phyloP scores from a whole-genome alignment of 2,113 vertebrate species.

The Platycercus adscitus region DNA sequence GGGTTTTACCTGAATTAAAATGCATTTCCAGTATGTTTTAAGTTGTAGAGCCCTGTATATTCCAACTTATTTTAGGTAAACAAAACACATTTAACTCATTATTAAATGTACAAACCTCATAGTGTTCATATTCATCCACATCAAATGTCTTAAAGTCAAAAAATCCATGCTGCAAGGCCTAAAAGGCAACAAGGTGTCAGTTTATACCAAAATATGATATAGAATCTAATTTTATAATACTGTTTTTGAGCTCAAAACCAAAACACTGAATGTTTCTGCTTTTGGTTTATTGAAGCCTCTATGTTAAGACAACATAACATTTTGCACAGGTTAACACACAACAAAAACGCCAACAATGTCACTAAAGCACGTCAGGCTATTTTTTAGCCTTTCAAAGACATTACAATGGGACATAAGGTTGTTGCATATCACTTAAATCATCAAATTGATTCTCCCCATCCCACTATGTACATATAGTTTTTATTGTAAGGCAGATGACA shows the following conservation, averaged over 20 bases:
- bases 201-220: background rate
- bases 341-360: background rate
- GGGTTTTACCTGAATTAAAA: background rate
- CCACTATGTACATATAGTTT: background rate
- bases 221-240: background rate
- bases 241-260: background rate
- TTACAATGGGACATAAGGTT: background rate
- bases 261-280: background rate
- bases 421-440: constrained; percentile 14
- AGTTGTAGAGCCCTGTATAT: background rate
- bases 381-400: background rate
- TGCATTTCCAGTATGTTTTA: background rate
- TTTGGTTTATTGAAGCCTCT: background rate
- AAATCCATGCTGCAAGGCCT: constrained; percentile 95
- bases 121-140: constrained; percentile 96
- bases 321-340: constrained; percentile 3
- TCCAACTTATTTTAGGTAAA: background rate
- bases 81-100: background rate
- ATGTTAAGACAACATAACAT: background rate
- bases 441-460: background rate
- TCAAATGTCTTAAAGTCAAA: constrained; percentile 96
- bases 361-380: background rate
- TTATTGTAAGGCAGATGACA: background rate
- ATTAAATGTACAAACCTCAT: constrained; percentile 86
- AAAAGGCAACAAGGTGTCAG: constrained; percentile 69